Evolutionary conservation across 2,113 vertebrate genomes (phyloP), one percentile per base, ranked within the genome.

Genomic region (Thinocorus orbignyianus): DNA sequence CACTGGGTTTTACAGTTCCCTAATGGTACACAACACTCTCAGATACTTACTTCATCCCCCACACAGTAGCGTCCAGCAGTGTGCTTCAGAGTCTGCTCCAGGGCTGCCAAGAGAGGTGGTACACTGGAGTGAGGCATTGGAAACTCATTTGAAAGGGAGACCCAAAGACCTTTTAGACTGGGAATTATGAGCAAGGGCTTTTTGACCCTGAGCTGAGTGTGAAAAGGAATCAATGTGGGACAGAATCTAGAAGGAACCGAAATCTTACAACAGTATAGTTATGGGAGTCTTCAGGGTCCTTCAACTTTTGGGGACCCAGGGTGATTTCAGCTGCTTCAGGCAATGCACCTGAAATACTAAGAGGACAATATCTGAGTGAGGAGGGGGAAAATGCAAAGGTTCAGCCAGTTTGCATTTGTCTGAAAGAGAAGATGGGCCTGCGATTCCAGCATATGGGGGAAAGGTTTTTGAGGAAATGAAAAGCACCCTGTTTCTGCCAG

Each of bases 41-140:
- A 48, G 44, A 39, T 49, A 73, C 97, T 98, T 97, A 99, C 99
- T 98, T 99, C 98, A 55, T 99, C 97, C 4, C 99, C 99, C 12
- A 99, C 98, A 49, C 99, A 99, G 95, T 98, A 99, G 76, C 71
- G 97, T 30, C 99, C 99, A 3, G 99, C 98, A 3, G 99, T 99
- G 91, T 98, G 91, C 94, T 98, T 98, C 88, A 99, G 98, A 81
- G 99, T 96, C 71, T 97, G 97, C 92, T 99, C 99, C 73, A 99
- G 97, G 25, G 99, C 99, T 99, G 97, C 64, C 64, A 95, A 81
- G 85, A 97, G 79, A 93, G 33, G 49, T 57, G 58, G 66, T 76
- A 83, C 12, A 71, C 8, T 51, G 55, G 64, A 42, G 20, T 95
- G 79, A 95, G 88, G 55, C 83, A 92, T 6, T 55, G 46, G 33